phyloP scores from a whole-genome alignment of 92 coral and sea anemone genomes.

The Bergia sp. region DNA sequence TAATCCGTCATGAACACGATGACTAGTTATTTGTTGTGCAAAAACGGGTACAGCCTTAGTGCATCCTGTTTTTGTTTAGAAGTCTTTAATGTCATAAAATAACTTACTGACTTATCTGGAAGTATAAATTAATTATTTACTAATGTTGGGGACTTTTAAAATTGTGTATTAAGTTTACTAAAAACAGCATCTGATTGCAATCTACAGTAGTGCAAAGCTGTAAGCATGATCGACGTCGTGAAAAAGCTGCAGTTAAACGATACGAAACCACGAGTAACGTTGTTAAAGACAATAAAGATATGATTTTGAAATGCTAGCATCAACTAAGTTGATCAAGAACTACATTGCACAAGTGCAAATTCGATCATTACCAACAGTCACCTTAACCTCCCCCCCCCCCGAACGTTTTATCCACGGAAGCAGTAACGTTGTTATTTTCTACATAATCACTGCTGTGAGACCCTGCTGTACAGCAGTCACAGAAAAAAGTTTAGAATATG shows the following conservation, averaged over 20 bases:
- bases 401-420: not conserved
- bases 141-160: not conserved
- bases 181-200: not conserved
- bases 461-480: not conserved
- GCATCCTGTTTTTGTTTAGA: not conserved
- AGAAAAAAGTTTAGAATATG: slow-evolving; percentile 26
- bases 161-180: not conserved
- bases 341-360: not conserved
- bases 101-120: not conserved
- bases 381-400: not conserved
- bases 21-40: not conserved
- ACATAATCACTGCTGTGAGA: not conserved
- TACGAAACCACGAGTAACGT: not conserved
- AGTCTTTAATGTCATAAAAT: too few species aligned
- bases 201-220: too few species aligned
- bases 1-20: not conserved
- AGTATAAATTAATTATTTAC: not conserved
- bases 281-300: not conserved
- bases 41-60: not conserved
- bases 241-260: not conserved
- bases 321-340: not conserved
- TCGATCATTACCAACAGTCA: too few species aligned
- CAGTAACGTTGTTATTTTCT: not conserved
- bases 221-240: not conserved
- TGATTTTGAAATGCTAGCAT: too few species aligned